phyloP scores from a whole-genome alignment of 2,888 invertebrate species.

The Apamea monoglypha region DNA sequence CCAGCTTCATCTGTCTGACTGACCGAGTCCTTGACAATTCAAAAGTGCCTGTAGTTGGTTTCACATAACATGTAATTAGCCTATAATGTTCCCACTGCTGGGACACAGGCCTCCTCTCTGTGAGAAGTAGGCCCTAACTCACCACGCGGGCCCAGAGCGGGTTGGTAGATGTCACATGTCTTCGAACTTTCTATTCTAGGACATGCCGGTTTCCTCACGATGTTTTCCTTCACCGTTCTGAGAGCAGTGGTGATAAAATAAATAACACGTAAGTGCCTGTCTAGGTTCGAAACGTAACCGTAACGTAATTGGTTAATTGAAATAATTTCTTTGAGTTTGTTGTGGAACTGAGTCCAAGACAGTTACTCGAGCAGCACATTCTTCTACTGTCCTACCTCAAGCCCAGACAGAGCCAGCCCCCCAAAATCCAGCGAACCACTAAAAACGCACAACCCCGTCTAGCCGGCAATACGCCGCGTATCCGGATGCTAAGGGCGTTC shows the following conservation, averaged over 20 bases:
- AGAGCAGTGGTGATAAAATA: too few species aligned
- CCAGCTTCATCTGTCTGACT: not conserved
- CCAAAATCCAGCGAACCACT: conserved; percentile 11
- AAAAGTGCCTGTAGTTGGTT: not conserved
- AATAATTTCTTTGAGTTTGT: not conserved
- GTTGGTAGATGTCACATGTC: too few species aligned
- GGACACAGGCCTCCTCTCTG: not conserved
- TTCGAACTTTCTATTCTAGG: too few species aligned
- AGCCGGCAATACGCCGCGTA: conserved; percentile 47
- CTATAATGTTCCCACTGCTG: not conserved
- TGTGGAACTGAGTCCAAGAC: not conserved
- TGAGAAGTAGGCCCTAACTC: not conserved
- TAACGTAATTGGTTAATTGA: not conserved
- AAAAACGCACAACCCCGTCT: conserved; percentile 53
- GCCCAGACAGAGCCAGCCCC: conserved; percentile 3
- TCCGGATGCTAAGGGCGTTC: conserved; percentile 68
- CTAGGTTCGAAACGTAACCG: not conserved
- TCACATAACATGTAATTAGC: not conserved
- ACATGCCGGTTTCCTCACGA: not conserved
- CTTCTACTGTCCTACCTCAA: not conserved
- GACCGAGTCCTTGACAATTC: not conserved
- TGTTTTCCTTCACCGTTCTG: not conserved
- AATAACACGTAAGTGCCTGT: too few species aligned
- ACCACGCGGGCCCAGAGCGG: too few species aligned
- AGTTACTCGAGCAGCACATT: not conserved